phyloP scores from a whole-genome alignment of 2,113 vertebrate species.

The Chinchilla lanigera region DNA sequence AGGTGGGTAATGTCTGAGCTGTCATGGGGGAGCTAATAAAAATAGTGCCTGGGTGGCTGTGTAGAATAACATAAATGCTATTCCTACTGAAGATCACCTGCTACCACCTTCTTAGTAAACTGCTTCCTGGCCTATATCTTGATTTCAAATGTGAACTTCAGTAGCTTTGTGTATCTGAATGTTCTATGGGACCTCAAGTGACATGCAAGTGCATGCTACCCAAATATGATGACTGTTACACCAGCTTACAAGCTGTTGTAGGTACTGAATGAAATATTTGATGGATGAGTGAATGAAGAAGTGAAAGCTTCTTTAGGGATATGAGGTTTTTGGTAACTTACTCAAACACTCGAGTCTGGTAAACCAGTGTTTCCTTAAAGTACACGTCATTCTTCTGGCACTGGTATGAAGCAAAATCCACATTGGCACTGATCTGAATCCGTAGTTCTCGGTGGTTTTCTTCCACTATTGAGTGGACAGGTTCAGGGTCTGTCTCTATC shows the following conservation, averaged over 20 bases:
- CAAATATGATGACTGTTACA: neutral
- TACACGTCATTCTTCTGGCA: slow-evolving; percentile 78
- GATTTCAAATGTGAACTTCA: neutral
- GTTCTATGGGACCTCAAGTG: neutral
- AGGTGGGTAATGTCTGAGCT: neutral
- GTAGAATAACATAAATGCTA: neutral
- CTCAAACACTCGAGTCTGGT: slow-evolving; percentile 89
- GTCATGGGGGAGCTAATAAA: neutral
- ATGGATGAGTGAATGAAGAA: neutral
- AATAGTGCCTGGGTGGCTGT: neutral
- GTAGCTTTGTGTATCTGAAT: neutral
- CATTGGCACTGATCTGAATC: slow-evolving; percentile 87
- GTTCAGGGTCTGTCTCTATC: slow-evolving; percentile 87
- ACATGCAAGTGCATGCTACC: neutral
- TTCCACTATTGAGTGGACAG: slow-evolving; percentile 86
- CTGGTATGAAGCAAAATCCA: slow-evolving; percentile 87
- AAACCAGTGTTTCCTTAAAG: slow-evolving; percentile 91
- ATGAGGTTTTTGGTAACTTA: slow-evolving; percentile 85
- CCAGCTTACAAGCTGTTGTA: neutral
- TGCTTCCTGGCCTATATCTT: neutral
- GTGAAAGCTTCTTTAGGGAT: neutral
- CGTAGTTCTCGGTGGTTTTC: slow-evolving; percentile 87
- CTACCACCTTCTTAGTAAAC: neutral
- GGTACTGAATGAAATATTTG: neutral
- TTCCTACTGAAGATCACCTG: neutral